Evolutionary conservation across 2,797 vertebrate species (phyloP).

Genomic region (Gallinago solitaria): DNA sequence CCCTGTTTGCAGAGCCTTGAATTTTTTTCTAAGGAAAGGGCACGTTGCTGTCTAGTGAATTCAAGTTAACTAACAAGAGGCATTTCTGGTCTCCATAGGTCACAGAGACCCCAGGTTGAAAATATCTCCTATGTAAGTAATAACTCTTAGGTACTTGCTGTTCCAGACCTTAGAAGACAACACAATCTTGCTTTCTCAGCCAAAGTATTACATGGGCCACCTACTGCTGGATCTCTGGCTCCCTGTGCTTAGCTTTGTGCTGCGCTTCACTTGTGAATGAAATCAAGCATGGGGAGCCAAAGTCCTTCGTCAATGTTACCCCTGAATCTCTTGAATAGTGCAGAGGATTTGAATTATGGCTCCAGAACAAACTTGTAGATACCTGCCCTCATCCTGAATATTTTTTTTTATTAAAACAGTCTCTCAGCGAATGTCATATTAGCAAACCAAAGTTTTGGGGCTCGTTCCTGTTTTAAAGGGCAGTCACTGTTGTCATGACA

Average conservation of each 20-base stretch:
- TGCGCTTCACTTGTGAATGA: slow-evolving; percentile 28
- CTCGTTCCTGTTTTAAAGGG: neutral
- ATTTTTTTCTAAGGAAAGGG: neutral
- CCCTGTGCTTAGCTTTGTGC: neutral
- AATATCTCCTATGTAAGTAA: neutral
- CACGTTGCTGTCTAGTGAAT: neutral
- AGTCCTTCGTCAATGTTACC: neutral
- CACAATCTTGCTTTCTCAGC: neutral
- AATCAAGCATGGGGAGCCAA: neutral
- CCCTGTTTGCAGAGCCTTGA: neutral
- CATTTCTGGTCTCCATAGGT: neutral
- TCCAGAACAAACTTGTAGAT: neutral
- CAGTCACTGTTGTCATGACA: neutral
- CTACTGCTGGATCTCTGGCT: slow-evolving; percentile 5
- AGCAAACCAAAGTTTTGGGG: neutral
- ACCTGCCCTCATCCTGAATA: neutral
- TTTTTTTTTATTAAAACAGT: neutral
- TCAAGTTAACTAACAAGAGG: neutral
- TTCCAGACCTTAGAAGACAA: neutral
- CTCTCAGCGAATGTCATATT: neutral
- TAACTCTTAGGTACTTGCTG: neutral
- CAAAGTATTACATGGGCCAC: neutral
- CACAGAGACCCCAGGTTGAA: neutral
- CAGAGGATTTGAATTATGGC: neutral
- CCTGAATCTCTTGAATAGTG: neutral